Conservation (phyloP, 2,888 invertebrate species). For the Labia minor region DNA sequence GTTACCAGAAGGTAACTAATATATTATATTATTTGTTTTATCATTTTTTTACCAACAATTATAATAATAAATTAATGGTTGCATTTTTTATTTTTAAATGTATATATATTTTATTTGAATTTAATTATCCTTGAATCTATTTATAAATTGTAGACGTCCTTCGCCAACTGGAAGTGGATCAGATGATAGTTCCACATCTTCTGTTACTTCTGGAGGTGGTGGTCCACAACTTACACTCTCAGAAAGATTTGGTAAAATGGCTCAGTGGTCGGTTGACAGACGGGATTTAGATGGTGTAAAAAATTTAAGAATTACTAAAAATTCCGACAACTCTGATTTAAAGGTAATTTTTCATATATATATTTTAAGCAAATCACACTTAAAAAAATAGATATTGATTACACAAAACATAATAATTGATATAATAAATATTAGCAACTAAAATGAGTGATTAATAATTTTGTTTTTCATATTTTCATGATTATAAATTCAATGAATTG, state of each 20-base stretch:
- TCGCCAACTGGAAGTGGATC: conserved; percentile 39
- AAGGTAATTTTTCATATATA: conserved; percentile 75
- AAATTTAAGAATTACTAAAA: conserved; percentile 65
- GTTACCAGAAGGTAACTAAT: conserved; percentile 21
- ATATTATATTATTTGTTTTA: background rate
- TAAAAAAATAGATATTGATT: too few relatives aligned
- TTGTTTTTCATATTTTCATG: too few relatives aligned
- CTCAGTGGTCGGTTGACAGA: conserved; percentile 79
- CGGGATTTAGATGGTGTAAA: conserved; percentile 79
- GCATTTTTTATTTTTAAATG: too few relatives aligned
- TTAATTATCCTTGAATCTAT: too few relatives aligned
- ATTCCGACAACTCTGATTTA: conserved; percentile 46
- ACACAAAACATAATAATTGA: too few relatives aligned
- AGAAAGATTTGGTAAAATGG: conserved; percentile 81
- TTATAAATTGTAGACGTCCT: background rate
- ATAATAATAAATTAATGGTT: too few relatives aligned
- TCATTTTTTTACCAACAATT: conserved; percentile 15
- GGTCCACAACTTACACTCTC: conserved; percentile 60
- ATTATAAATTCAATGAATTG: too few relatives aligned
- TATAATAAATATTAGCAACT: too few relatives aligned
- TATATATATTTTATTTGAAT: too few relatives aligned
- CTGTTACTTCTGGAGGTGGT: conserved; percentile 47
- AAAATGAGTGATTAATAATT: too few relatives aligned
- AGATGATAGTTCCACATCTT: conserved; percentile 48
- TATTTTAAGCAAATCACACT: too few relatives aligned